Conservation (phyloP, 2,113 vertebrate species). For the Seriola rivoliana region DNA sequence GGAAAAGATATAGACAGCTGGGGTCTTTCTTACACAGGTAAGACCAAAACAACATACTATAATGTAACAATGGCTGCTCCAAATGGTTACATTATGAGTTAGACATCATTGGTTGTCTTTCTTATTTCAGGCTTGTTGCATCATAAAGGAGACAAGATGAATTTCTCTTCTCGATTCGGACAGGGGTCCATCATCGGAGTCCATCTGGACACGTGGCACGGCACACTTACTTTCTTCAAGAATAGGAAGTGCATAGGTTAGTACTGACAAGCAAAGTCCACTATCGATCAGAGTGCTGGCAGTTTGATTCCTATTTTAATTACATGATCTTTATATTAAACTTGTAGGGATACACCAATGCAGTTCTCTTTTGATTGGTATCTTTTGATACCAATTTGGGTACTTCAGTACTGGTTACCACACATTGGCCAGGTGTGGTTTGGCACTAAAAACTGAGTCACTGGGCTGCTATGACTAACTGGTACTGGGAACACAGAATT, state of each 20-base stretch:
- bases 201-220: constrained; percentile 96
- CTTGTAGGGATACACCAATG: neutral
- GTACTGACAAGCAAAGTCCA: constrained; percentile 38
- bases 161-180: constrained; percentile 94
- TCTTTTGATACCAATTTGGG: too few species aligned
- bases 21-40: constrained; percentile 98
- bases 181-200: constrained; percentile 98
- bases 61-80: neutral
- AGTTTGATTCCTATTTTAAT: neutral
- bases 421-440: too few species aligned
- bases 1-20: constrained; percentile 97
- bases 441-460: too few species aligned
- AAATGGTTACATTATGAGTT: neutral
- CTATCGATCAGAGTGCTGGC: neutral
- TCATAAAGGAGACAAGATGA: constrained; percentile 95
- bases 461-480: too few species aligned
- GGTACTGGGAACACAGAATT: too few species aligned
- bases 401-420: too few species aligned
- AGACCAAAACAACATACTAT: neutral
- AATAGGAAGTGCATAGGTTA: constrained; percentile 97
- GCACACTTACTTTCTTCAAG: constrained; percentile 96
- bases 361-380: neutral
- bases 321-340: neutral
- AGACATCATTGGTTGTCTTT: neutral
- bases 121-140: constrained; percentile 89